phyloP scores from a whole-genome alignment of 2,113 vertebrate genomes.

The Polypterus bichir region DNA sequence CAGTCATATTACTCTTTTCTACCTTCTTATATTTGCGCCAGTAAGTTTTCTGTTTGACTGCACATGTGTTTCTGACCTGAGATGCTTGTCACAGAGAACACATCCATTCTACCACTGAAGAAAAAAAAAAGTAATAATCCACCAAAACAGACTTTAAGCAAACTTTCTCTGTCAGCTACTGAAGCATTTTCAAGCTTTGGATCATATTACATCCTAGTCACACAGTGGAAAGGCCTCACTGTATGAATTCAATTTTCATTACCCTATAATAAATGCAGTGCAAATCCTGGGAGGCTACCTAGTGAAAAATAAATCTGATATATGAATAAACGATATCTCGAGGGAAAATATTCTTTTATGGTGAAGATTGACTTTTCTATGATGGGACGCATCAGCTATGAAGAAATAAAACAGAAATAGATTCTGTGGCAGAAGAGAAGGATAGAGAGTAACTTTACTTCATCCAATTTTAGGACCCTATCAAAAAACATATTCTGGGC shows the following conservation, averaged over 20 bases:
- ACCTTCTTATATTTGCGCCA: too few species aligned
- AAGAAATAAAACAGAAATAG: slow-evolving; percentile 46
- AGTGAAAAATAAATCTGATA: slow-evolving; percentile 54
- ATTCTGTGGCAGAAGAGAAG: slow-evolving; percentile 30
- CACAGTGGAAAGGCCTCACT: slow-evolving; percentile 31
- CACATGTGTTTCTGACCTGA: too few species aligned
- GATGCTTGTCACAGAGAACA: too few species aligned
- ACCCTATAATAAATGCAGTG: slow-evolving; percentile 46
- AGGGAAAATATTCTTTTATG: slow-evolving; percentile 45
- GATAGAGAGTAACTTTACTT: slow-evolving; percentile 23
- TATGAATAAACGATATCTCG: slow-evolving; percentile 54
- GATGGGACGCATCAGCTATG: slow-evolving; percentile 46
- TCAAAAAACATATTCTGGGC: slow-evolving; percentile 40
- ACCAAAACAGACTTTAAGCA: too few species aligned
- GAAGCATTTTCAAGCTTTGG: slow-evolving; percentile 3
- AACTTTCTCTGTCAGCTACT: not conserved
- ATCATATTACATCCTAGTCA: slow-evolving; percentile 30
- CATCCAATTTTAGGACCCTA: slow-evolving; percentile 34
- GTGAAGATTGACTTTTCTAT: slow-evolving; percentile 53
- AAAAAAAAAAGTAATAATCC: too few species aligned
- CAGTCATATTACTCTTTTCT: too few species aligned
- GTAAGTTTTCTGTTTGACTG: too few species aligned
- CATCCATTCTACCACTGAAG: too few species aligned
- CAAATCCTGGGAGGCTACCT: slow-evolving; percentile 41
- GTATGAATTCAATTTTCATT: slow-evolving; percentile 53